These are phyloP conservation scores for Dolichomitus sp. DNA, from an alignment of 2,888 invertebrate genomes.

Conservation along the genomic window DNA sequence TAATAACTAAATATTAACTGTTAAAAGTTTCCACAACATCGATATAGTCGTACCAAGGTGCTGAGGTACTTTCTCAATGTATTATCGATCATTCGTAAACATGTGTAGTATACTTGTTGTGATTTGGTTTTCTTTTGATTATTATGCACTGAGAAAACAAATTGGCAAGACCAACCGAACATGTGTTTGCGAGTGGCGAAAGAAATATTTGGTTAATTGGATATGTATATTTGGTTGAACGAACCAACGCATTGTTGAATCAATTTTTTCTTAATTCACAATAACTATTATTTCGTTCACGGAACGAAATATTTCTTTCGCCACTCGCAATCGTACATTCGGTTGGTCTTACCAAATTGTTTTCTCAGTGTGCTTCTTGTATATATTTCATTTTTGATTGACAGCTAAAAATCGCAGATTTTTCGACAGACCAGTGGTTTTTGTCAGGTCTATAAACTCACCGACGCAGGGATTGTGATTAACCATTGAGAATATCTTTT, in stretches of 20 bases:
- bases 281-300: too few relatives aligned
- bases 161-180: too few relatives aligned
- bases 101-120: slow-evolving; percentile 53
- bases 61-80: slow-evolving; percentile 55
- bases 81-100: slow-evolving; percentile 51
- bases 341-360: too few relatives aligned
- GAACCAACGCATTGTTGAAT: too few relatives aligned
- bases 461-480: slow-evolving; percentile 98
- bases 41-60: slow-evolving; percentile 66
- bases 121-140: slow-evolving; percentile 28
- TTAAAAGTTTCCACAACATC: slow-evolving; percentile 68
- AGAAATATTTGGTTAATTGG: too few relatives aligned
- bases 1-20: slow-evolving; percentile 50
- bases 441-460: slow-evolving; percentile 87
- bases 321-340: too few relatives aligned
- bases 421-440: background rate
- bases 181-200: too few relatives aligned
- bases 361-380: too few relatives aligned
- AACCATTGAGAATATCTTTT: slow-evolving; percentile 95
- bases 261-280: too few relatives aligned
- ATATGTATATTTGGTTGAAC: too few relatives aligned
- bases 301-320: too few relatives aligned
- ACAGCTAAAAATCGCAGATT: slow-evolving; percentile 20
- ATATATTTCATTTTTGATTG: background rate
- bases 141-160: too few relatives aligned